Conservation (phyloP, 1,140 invertebrate genomes). For the Sycobia sp. region DNA sequence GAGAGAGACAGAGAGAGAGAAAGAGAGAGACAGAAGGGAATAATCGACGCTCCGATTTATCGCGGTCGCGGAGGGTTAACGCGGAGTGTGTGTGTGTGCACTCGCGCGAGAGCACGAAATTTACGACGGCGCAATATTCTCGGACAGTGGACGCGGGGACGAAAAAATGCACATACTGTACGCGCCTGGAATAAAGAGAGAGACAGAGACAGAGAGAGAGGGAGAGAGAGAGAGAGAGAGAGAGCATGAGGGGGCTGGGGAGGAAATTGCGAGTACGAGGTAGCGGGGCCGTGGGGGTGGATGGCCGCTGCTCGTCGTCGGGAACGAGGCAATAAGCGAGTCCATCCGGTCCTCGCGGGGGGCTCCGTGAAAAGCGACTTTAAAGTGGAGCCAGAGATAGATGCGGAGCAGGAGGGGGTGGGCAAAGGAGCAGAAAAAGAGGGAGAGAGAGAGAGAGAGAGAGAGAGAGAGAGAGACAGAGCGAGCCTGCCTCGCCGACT, state of each 20-base stretch:
- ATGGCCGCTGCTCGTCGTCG: slow-evolving; percentile 4
- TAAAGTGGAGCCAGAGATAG: too few species aligned
- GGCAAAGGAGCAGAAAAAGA: too few species aligned
- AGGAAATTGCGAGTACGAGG: neutral
- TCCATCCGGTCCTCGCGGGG: too few species aligned
- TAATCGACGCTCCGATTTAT: slow-evolving; percentile 60
- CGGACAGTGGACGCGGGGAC: neutral
- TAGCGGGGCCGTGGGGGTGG: neutral
- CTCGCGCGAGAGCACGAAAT: slow-evolving; percentile 32
- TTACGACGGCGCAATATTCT: slow-evolving; percentile 37
- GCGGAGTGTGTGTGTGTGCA: slow-evolving; percentile 46
- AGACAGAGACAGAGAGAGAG: neutral
- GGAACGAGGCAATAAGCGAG: slow-evolving; percentile 2
- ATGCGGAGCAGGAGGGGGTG: too few species aligned
- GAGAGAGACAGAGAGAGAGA: neutral
- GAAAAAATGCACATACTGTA: slow-evolving; percentile 1
- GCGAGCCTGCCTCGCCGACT: too few species aligned
- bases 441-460: too few species aligned
- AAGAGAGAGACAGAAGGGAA: slow-evolving; percentile 53
- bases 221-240: too few species aligned
- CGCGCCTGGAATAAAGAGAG: too few species aligned
- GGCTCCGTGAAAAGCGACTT: too few species aligned
- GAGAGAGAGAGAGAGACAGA: too few species aligned
- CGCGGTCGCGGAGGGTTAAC: slow-evolving; percentile 53
- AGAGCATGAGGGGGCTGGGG: too few species aligned